Evolutionary conservation across 1,140 invertebrate genomes (phyloP), one percentile per base, ranked within the genome.

Genomic region (Physella acuta): DNA sequence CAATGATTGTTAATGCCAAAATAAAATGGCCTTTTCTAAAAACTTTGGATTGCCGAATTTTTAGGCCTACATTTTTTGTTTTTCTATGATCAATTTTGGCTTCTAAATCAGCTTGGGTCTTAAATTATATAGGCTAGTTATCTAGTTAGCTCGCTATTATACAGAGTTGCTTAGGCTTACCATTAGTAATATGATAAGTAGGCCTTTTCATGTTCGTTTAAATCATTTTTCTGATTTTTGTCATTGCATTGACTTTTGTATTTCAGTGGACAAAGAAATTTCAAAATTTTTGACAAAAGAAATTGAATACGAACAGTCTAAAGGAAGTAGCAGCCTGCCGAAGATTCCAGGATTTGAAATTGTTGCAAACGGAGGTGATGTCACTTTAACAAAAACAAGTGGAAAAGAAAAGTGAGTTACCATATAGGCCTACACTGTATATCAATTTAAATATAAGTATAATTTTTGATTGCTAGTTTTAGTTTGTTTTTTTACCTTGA

Each of bases 201-300:
- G 4, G 4, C 20, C 4, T 52, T 5, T 26, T 52, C 4, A 8
- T 3, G 28, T 20, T 3, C 3, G 3, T 52, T 8, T 4, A 52
- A 4, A 3, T 52, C 20, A 8, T 4, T 52, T 30, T 59, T 17
- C 5, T 30, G 2, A 30, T 55, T 55, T 16, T 20, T 55, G 11
- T 55, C 8, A 16, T 16, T 16, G 24, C 26, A 33, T 63, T 44
- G 3, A 28, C 53, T 53, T 56, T 34, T 63, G 56, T 44, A 36
- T 62, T 51, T 16, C 71, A 76, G 75, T 74, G 49, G 75, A 76
- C 61, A 74, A 72, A 51, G 75, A 76, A 66, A 61, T 76, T 28
- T 71, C 70, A 33, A 71, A 73, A 51, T 73, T 73, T 58, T 67
- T 74, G 59, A 71, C 74, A 11, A 73, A 75, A 24, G 73, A 76